Percentiles rank a stretch among this genome's conserved stretches.
Evolutionary conservation across 2,113 vertebrate genomes (phyloP).

Genomic region (Gnathonemus longibarbis): DNA sequence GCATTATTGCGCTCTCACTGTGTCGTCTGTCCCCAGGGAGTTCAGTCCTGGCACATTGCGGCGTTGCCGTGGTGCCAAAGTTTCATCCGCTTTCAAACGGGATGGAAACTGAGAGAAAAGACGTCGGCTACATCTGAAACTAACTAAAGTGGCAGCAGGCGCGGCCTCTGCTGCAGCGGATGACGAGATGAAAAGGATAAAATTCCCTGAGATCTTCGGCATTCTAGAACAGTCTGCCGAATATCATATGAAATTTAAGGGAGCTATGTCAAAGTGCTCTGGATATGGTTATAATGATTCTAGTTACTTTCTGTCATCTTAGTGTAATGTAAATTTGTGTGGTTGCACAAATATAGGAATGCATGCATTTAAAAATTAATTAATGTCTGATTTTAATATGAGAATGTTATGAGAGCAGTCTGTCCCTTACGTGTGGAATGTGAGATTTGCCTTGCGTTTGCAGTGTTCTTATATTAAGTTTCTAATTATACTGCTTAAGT

Average conservation of each 20-base stretch:
- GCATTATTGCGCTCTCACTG: background rate
- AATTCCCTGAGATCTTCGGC: background rate
- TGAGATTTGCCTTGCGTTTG: background rate
- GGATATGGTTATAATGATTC: background rate
- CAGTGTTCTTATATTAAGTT: background rate
- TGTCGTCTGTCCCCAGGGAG: background rate
- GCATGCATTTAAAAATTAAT: background rate
- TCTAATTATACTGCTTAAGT: background rate
- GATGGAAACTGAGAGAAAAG: background rate
- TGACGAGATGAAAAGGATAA: background rate
- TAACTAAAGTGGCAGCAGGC: background rate
- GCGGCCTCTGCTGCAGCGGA: background rate
- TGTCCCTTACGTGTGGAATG: background rate
- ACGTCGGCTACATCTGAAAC: background rate
- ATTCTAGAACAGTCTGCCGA: background rate
- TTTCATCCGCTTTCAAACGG: background rate
- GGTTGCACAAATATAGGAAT: background rate
- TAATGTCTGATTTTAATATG: too few relatives aligned
- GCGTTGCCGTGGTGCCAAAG: background rate
- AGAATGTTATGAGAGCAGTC: background rate
- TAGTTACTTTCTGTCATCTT: background rate
- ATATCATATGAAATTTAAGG: background rate
- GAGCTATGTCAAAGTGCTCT: background rate
- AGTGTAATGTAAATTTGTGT: background rate
- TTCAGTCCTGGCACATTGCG: background rate